phyloP scores from a whole-genome alignment of 2,888 invertebrate species.

The Pemphredon lugubris region DNA sequence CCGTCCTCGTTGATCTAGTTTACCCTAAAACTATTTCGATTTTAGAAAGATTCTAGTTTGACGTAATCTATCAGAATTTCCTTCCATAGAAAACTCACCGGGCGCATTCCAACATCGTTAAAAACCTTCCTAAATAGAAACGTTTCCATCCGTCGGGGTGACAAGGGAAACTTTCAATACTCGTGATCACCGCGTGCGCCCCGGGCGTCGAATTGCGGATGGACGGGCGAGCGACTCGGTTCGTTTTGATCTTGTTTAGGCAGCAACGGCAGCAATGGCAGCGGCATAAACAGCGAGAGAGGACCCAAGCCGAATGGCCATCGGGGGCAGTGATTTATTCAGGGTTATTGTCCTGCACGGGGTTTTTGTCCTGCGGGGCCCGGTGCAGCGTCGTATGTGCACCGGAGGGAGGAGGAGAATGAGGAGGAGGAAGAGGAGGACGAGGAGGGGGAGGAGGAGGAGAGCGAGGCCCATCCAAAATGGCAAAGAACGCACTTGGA shows the following conservation, averaged over 20 bases:
- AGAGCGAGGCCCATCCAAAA: constrained; percentile 42
- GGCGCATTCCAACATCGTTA: too few relatives aligned
- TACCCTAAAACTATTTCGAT: too few relatives aligned
- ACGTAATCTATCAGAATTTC: too few relatives aligned
- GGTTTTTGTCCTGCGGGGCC: constrained; percentile 67
- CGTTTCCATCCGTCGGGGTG: too few relatives aligned
- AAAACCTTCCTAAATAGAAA: too few relatives aligned
- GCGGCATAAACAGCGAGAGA: constrained; percentile 45
- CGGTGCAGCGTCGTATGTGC: constrained; percentile 24
- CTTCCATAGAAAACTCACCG: too few relatives aligned
- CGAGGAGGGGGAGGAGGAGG: not conserved
- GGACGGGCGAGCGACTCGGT: constrained; percentile 17
- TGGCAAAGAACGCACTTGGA: constrained; percentile 61
- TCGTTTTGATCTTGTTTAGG: constrained; percentile 66
- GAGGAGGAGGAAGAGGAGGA: not conserved
- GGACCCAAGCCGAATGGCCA: constrained; percentile 54
- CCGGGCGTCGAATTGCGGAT: constrained; percentile 23
- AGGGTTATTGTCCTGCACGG: constrained; percentile 75
- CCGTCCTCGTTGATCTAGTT: too few relatives aligned
- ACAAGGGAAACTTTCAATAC: constrained; percentile 38
- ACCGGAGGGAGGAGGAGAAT: not conserved
- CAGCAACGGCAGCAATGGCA: constrained; percentile 45
- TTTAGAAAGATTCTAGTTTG: too few relatives aligned
- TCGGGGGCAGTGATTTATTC: constrained; percentile 72
- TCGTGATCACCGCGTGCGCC: constrained; percentile 9